Percentiles rank a stretch among this genome's conserved stretches.
These are phyloP conservation scores for Oreochromis tanganicae DNA, from an alignment of 2,113 vertebrate genomes.

Conservation along the genomic window DNA sequence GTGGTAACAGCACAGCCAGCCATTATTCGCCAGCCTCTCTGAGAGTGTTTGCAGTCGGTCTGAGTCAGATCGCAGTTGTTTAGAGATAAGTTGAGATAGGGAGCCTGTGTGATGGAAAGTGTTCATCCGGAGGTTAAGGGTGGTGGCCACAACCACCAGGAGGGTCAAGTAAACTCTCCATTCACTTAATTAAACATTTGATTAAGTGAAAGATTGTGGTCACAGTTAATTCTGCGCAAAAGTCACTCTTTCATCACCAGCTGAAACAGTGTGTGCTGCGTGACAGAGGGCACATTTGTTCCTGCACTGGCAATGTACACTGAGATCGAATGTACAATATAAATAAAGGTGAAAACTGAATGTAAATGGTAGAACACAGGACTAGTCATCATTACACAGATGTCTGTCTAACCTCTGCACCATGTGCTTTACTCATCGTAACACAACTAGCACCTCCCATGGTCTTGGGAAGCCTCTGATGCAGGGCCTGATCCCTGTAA, in stretches of 20 bases:
- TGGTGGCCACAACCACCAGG: not conserved
- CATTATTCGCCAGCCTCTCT: not conserved
- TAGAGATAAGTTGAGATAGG: not conserved
- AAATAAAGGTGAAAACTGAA: not conserved
- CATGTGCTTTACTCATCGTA: not conserved
- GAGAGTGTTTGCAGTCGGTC: not conserved
- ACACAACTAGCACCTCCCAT: not conserved
- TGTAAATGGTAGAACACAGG: not conserved
- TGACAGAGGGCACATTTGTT: not conserved
- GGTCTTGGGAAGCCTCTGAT: not conserved
- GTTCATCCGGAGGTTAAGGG: not conserved
- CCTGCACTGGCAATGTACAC: not conserved
- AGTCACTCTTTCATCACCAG: not conserved
- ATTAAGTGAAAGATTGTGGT: not conserved
- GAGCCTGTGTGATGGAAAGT: not conserved
- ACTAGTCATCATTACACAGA: not conserved
- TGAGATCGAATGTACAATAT: not conserved
- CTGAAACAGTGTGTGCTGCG: not conserved
- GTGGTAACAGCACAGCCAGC: not conserved
- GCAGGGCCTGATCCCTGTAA: constrained; percentile 12
- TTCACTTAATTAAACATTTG: not conserved
- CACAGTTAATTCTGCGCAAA: not conserved
- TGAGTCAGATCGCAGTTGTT: not conserved
- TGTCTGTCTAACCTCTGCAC: not conserved
- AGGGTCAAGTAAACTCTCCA: not conserved